phyloP scores from a whole-genome alignment of 2,888 invertebrate genomes.

The Acleris holmiana region DNA sequence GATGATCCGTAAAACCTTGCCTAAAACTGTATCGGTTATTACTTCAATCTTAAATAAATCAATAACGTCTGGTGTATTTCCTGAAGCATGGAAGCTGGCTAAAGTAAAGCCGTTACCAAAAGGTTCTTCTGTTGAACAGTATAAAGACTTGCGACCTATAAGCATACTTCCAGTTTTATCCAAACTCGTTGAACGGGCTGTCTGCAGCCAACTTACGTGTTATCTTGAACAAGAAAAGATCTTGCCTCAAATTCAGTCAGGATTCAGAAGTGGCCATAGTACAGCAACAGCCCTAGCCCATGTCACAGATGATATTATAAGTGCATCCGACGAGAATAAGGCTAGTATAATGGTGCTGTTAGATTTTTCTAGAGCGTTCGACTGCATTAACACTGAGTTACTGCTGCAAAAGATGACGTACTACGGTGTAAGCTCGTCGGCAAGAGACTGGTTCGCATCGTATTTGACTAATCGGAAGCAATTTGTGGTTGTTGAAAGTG shows the following conservation, averaged over 20 bases:
- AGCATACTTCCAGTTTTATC: neutral
- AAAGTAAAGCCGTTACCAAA: slow-evolving; percentile 3
- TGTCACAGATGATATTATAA: slow-evolving; percentile 37
- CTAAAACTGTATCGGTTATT: neutral
- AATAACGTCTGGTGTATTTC: neutral
- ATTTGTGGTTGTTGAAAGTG: slow-evolving; percentile 21
- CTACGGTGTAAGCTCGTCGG: slow-evolving; percentile 26
- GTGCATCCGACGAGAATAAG: slow-evolving; percentile 36
- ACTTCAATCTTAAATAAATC: slow-evolving; percentile 4
- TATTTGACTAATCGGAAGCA: neutral
- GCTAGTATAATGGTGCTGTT: slow-evolving; percentile 36
- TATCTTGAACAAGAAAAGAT: slow-evolving; percentile 1
- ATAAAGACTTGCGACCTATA: neutral
- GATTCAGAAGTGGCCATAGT: slow-evolving; percentile 4
- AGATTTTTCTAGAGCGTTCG: slow-evolving; percentile 39
- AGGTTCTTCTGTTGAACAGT: neutral
- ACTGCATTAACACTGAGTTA: slow-evolving; percentile 5
- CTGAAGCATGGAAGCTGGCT: slow-evolving; percentile 1
- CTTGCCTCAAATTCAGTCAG: slow-evolving; percentile 1
- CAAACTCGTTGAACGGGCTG: neutral
- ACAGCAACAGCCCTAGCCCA: slow-evolving; percentile 35
- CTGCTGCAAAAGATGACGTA: slow-evolving; percentile 31
- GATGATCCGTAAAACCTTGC: neutral
- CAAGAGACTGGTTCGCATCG: neutral
- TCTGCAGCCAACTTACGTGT: neutral